Conservation (phyloP, 35 echinoderm and acorn worm species). For the Anneissia japonica region DNA sequence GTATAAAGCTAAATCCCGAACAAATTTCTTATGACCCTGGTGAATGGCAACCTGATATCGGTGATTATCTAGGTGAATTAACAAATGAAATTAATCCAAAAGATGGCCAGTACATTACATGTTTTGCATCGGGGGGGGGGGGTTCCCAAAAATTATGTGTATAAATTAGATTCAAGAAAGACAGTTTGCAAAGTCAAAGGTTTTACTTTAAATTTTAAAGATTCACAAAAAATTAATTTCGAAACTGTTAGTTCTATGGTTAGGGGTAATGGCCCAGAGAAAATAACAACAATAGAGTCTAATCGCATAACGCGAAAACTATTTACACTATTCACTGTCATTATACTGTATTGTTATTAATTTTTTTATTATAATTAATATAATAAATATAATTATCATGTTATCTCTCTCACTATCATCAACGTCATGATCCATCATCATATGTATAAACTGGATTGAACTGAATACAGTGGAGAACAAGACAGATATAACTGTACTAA, state of each 20-base stretch:
- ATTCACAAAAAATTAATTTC: slow-evolving; percentile 4
- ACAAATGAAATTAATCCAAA: not conserved
- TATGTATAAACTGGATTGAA: not conserved
- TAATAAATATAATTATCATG: not conserved
- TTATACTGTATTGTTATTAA: too few relatives aligned
- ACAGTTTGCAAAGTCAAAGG: slow-evolving; percentile 7
- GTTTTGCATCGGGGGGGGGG: slow-evolving; percentile 1
- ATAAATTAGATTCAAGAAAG: not conserved
- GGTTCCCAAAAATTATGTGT: slow-evolving; percentile 35
- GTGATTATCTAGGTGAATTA: slow-evolving; percentile 23
- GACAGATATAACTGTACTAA: too few relatives aligned
- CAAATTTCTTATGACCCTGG: slow-evolving; percentile 7
- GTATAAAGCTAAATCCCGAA: not conserved
- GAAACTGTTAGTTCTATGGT: too few relatives aligned
- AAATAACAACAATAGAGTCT: not conserved
- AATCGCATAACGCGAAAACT: not conserved
- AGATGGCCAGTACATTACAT: slow-evolving; percentile 4
- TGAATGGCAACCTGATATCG: not conserved
- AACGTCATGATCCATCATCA: not conserved
- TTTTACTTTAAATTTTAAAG: not conserved
- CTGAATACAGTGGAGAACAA: too few relatives aligned
- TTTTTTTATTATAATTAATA: too few relatives aligned
- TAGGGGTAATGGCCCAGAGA: not conserved
- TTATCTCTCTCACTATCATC: not conserved
- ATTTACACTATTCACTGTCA: not conserved